Evolutionary conservation across 1,140 invertebrate genomes (phyloP), one percentile per base, ranked within the genome.

Genomic region (Conus betulinus): DNA sequence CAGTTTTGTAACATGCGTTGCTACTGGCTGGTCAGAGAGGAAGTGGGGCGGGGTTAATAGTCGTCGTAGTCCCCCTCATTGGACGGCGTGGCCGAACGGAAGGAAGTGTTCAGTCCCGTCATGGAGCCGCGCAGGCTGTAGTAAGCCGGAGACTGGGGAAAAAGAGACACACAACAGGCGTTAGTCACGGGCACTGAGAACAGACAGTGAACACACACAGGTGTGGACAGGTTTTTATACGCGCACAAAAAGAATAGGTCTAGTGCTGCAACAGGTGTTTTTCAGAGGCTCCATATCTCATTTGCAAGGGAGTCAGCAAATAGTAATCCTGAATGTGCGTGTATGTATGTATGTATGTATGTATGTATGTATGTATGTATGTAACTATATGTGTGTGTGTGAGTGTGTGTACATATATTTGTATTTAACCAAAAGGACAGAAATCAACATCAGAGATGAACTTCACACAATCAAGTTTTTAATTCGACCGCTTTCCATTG

Each of bases 21-120:
- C 85, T 87, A 78, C 53, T 87, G 71, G 85, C 53, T 79, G 85
- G 85, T 87, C 71, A 79, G 85, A n/a, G 51, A 57, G 51, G 71
- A 60, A 76, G 39, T 63, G 71, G 71, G 71, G 71, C 63, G 60
- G 25, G 25, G 39, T 55, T 53, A 87, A 71, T 87, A 87, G 74
- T 87, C 85, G 71, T 90, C 90, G 84, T 89, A 88, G 89, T 91
- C 88, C 88, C 90, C 91, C 91, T 90, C 90, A 91, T 90, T 91
- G 90, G 90, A 91, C 89, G 91, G 88, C 76, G 88, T 90, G 82
- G 86, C 90, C 57, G 90, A 91, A 82, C 90, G 89, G 88, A 89
- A 91, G 89, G 91, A 91, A 27, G 90, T 87, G 81, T 90, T 91
- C 74, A 91, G 63, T 83, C 67, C 76, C 88, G 87, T 81, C 88